Evolutionary conservation across 2,888 invertebrate genomes (phyloP).

Genomic region (Cylindroiulus punctatus): DNA sequence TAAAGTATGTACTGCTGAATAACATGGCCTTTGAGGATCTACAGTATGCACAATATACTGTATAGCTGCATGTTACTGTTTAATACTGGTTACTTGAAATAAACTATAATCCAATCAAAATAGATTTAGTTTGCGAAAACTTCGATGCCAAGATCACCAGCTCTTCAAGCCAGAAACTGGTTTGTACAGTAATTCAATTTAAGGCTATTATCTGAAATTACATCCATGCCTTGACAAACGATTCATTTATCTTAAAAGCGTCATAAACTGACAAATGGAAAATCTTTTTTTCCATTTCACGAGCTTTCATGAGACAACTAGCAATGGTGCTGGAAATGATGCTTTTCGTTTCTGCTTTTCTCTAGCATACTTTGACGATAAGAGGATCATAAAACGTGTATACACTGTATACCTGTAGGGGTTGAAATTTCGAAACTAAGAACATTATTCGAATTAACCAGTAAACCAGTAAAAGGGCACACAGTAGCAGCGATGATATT

Average conservation of each 20-base stretch:
- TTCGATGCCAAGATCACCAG: not conserved
- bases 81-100: not conserved
- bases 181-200: conserved; percentile 36
- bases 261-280: conserved; percentile 12
- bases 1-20: too few relatives aligned
- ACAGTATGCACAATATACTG: too few relatives aligned
- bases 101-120: not conserved
- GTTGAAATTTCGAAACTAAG: not conserved
- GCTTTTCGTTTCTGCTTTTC: not conserved
- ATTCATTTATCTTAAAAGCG: conserved; percentile 38
- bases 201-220: not conserved
- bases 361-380: not conserved
- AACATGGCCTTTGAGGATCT: too few relatives aligned
- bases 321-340: not conserved
- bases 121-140: not conserved
- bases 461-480: not conserved
- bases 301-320: not conserved
- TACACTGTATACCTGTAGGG: not conserved
- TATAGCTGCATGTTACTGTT: too few relatives aligned
- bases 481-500: not conserved
- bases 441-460: not conserved
- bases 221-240: not conserved
- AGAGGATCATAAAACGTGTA: not conserved
- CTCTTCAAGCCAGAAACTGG: not conserved
- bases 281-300: not conserved